A percentile compares a stretch with the other conserved stretches of the same genome.
These are phyloP conservation scores for Dendrolimus pini DNA, from an alignment of 2,888 invertebrate species.

Conservation along the genomic window DNA sequence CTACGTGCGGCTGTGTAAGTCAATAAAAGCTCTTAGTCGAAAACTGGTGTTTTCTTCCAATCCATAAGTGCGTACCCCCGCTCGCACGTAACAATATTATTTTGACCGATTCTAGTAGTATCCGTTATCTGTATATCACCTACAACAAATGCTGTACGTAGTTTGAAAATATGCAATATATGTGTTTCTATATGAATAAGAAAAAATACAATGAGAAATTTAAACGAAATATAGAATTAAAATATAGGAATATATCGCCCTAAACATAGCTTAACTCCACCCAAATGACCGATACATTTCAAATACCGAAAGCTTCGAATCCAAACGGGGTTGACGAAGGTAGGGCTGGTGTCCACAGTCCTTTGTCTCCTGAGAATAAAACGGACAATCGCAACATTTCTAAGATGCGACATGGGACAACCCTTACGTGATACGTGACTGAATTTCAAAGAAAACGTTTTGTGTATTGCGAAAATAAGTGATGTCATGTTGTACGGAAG, in stretches of 20 bases:
- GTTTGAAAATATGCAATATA: too few relatives aligned
- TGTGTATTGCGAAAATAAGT: slow-evolving; percentile 59
- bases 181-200: too few relatives aligned
- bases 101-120: too few relatives aligned
- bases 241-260: background rate
- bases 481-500: slow-evolving; percentile 39
- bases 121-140: too few relatives aligned
- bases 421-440: slow-evolving; percentile 64
- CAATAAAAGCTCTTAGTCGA: too few relatives aligned
- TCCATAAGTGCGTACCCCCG: too few relatives aligned
- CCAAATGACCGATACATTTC: slow-evolving; percentile 41
- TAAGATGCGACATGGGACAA: slow-evolving; percentile 68
- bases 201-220: too few relatives aligned
- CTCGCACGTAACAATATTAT: too few relatives aligned
- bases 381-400: slow-evolving; percentile 68
- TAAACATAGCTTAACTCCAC: background rate
- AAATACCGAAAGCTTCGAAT: slow-evolving; percentile 57
- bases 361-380: slow-evolving; percentile 72
- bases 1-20: too few relatives aligned
- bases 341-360: slow-evolving; percentile 61
- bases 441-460: slow-evolving; percentile 70
- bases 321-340: slow-evolving; percentile 69
- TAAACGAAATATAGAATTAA: too few relatives aligned
- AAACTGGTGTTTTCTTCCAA: too few relatives aligned
- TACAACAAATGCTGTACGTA: too few relatives aligned